phyloP scores from a whole-genome alignment of 2,797 vertebrate species.

The Poecilia velifera region DNA sequence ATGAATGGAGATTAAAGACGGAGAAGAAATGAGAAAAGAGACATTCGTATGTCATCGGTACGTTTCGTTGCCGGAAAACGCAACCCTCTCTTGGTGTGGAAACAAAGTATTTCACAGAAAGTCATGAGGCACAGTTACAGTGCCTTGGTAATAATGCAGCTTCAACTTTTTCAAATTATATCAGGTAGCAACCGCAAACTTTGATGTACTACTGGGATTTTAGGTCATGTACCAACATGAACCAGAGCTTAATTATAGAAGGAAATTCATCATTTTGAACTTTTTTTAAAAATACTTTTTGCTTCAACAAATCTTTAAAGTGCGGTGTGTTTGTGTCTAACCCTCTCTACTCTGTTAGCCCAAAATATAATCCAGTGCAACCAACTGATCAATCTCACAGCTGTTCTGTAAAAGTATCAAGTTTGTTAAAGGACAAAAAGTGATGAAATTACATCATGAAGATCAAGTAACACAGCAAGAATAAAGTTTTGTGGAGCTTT shows the following conservation, averaged over 20 bases:
- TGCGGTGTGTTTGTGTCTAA: background rate
- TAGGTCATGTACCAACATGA: background rate
- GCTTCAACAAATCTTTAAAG: background rate
- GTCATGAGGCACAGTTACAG: background rate
- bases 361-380: background rate
- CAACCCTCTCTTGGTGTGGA: background rate
- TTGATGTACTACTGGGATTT: too few species aligned
- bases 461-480: background rate
- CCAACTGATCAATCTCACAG: background rate
- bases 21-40: background rate
- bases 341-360: background rate
- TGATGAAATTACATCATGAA: background rate
- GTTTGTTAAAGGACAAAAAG: background rate
- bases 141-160: background rate
- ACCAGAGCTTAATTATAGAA: background rate
- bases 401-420: background rate
- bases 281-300: background rate
- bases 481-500: background rate
- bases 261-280: background rate
- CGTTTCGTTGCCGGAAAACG: background rate
- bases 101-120: conserved; percentile 1
- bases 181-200: background rate
- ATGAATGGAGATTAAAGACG: conserved; percentile 18
- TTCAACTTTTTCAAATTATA: background rate
- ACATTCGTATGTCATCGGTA: background rate